Conservation (phyloP, 2,888 invertebrate genomes). For the Mongoloraphidia duomilia region DNA sequence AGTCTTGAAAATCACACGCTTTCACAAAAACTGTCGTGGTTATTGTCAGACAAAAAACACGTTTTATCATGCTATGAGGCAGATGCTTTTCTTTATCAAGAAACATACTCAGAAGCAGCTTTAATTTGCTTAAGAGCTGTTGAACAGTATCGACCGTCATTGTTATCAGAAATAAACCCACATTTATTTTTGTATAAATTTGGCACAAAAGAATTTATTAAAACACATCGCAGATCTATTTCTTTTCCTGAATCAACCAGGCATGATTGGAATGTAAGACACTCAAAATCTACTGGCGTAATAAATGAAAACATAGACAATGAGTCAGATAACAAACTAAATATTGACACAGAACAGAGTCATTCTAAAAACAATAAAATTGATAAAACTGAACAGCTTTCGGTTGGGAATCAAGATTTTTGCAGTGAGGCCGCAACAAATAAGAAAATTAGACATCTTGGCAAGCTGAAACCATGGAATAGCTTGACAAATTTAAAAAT, state of each 20-base stretch:
- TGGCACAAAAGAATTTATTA: slow-evolving; percentile 26
- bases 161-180: slow-evolving; percentile 47
- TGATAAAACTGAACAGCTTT: too few species aligned
- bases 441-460: slow-evolving; percentile 6
- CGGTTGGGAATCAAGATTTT: too few species aligned
- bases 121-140: slow-evolving; percentile 47
- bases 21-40: slow-evolving; percentile 42
- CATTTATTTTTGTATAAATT: slow-evolving; percentile 28
- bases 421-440: too few species aligned
- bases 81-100: slow-evolving; percentile 43
- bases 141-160: slow-evolving; percentile 43
- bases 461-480: slow-evolving; percentile 28
- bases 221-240: slow-evolving; percentile 37
- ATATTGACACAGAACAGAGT: too few species aligned
- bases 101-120: slow-evolving; percentile 42
- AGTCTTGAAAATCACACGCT: slow-evolving; percentile 41
- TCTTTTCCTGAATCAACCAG: slow-evolving; percentile 33
- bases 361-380: too few species aligned
- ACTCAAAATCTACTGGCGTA: slow-evolving; percentile 4
- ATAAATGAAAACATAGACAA: neutral
- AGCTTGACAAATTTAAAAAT: slow-evolving; percentile 28
- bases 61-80: slow-evolving; percentile 40
- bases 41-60: slow-evolving; percentile 46
- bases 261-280: slow-evolving; percentile 7
- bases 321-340: too few species aligned